Conservation (phyloP, 2,797 vertebrate genomes). For the Eulemur rubriventer region DNA sequence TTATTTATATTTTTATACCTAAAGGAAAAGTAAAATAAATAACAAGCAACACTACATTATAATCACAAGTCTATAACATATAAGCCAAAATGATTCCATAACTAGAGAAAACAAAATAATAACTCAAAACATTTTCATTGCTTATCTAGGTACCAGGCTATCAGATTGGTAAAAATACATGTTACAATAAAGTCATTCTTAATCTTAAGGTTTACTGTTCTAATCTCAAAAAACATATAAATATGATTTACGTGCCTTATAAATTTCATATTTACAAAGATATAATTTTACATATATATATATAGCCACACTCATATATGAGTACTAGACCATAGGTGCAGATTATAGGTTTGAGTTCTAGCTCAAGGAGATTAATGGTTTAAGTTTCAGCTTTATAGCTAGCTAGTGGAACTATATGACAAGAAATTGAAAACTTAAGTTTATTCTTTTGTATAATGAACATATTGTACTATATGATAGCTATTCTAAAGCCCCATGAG, state of each 20-base stretch:
- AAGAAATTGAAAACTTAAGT: background rate
- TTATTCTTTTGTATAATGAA: slow-evolving; percentile 38
- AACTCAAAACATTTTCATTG: slow-evolving; percentile 34
- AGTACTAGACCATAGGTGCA: background rate
- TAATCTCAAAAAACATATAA: slow-evolving; percentile 8
- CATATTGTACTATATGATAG: slow-evolving; percentile 4
- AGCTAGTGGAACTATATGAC: background rate
- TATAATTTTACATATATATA: background rate
- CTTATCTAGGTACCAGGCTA: background rate
- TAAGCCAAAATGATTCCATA: slow-evolving; percentile 16
- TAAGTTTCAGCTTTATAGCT: slow-evolving; percentile 13
- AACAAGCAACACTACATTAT: background rate
- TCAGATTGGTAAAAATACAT: background rate
- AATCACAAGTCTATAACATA: background rate
- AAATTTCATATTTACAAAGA: background rate
- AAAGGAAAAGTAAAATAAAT: background rate
- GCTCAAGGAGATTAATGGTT: background rate
- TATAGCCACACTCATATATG: background rate
- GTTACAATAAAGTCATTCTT: slow-evolving; percentile 2
- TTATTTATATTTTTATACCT: slow-evolving; percentile 22
- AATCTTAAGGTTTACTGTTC: slow-evolving; percentile 1
- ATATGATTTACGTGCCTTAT: background rate
- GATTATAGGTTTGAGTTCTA: background rate
- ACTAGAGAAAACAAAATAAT: slow-evolving; percentile 8
- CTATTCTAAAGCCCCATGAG: slow-evolving; percentile 31